Evolutionary conservation across 2,113 vertebrate species (phyloP), one percentile per base, ranked within the genome.

Genomic region (Ibidorhyncha struthersii): DNA sequence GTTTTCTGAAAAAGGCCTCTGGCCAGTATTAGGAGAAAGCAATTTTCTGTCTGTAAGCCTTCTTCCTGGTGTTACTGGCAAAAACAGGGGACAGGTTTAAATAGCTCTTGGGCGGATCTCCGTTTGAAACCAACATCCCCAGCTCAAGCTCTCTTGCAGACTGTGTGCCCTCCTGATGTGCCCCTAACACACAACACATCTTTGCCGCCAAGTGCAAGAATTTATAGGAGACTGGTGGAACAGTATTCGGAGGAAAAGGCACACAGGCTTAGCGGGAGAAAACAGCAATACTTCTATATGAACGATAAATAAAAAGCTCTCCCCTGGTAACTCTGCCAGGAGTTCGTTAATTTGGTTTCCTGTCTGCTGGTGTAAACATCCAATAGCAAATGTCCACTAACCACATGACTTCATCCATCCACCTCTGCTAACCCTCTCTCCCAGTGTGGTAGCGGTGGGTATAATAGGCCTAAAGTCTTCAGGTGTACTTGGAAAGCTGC

Each of bases 71-170:
- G 40, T 65, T 93, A 59, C 61, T 82, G 86, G 80, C 86, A 97
- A 90, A 94, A 95, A 79, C 52, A 93, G 69, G 71, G 26, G 26
- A 38, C 59, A 78, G 52, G 76, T 90, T 95, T 93, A 93, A 91
- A 90, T 81, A 96, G 69, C 69, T 89, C 49, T 78, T 82, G 74
- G 92, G 49, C 1, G 43, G 83, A 91, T 81, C 82, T 84, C n/a
- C 23, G 65, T 88, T 77, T 47, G 76, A 81, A 95, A 84, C 77
- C 69, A 89, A 74, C 38, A 89, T 59, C 43, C 18, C 14, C 56
- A 82, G 76, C 59, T 93, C 55, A 59, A 93, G 40, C n/a, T 58
- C 30, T 56, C 65, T 63, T 55, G 29, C 38, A 91, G 38, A 49
- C 22, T 86, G 9, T 27, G 30, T 52, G 41, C 29, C 23, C 38